A percentile compares a stretch with the other conserved stretches of the same genome.
Evolutionary conservation across 2,113 vertebrate genomes (phyloP).

Genomic region (Calyptommatus sinebrachiatus): DNA sequence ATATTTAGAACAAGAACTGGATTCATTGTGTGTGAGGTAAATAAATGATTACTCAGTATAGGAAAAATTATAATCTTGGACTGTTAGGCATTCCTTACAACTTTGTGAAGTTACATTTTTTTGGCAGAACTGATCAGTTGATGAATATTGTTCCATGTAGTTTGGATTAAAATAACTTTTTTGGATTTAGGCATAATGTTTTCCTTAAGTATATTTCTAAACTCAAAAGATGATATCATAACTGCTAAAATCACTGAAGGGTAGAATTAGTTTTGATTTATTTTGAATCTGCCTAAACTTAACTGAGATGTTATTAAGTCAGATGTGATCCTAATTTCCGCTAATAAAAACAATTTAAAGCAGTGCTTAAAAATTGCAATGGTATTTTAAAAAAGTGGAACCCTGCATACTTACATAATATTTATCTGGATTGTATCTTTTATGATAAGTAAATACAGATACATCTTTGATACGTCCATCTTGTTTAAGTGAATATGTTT

Average conservation of each 20-base stretch:
- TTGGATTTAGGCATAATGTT: too few relatives aligned
- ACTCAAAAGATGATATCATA: too few relatives aligned
- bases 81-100: too few relatives aligned
- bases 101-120: too few relatives aligned
- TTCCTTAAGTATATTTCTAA: too few relatives aligned
- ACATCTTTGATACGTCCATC: conserved; percentile 89
- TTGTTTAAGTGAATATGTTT: conserved; percentile 91
- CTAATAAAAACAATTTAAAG: not conserved
- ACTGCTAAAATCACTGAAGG: not conserved
- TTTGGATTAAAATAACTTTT: too few relatives aligned
- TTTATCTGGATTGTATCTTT: conserved; percentile 98
- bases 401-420: conserved; percentile 86
- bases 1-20: too few relatives aligned
- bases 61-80: too few relatives aligned
- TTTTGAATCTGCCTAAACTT: not conserved
- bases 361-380: not conserved
- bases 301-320: not conserved
- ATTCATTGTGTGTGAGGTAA: too few relatives aligned
- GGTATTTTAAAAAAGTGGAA: not conserved
- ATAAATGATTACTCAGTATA: too few relatives aligned
- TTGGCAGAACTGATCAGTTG: too few relatives aligned
- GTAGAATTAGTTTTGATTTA: not conserved
- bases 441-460: conserved; percentile 95
- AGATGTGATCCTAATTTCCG: not conserved
- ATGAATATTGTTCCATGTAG: too few relatives aligned